A percentile compares a stretch with the other conserved stretches of the same genome.
Evolutionary conservation across 1,140 invertebrate species (phyloP).

Genomic region (Cheumatopsyche charites): DNA sequence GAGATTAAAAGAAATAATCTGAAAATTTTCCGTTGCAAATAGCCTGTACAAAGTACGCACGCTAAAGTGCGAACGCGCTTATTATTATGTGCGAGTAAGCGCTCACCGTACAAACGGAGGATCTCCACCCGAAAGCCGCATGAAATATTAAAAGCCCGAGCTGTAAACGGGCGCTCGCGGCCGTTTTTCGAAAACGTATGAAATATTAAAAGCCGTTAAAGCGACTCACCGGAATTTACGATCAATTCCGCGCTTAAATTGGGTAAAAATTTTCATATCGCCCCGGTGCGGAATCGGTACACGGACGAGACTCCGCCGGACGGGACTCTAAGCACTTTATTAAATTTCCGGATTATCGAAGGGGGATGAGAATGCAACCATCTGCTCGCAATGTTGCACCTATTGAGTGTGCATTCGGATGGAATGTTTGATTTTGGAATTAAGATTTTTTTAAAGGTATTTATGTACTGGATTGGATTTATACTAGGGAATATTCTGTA

Average conservation of each 20-base stretch:
- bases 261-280: slow-evolving; percentile 23
- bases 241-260: slow-evolving; percentile 20
- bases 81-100: too few species aligned
- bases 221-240: slow-evolving; percentile 24
- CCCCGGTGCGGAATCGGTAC: neutral
- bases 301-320: neutral
- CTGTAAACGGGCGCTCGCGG: slow-evolving; percentile 18
- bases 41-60: too few species aligned
- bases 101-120: neutral
- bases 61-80: too few species aligned
- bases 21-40: too few species aligned
- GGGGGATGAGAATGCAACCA: too few species aligned
- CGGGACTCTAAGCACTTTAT: slow-evolving; percentile 6
- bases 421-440: too few species aligned
- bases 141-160: slow-evolving; percentile 18
- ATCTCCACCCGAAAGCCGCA: neutral
- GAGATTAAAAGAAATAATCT: too few species aligned
- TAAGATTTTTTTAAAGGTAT: too few species aligned
- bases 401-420: too few species aligned
- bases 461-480: too few species aligned
- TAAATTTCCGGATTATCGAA: slow-evolving; percentile 21
- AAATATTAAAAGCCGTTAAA: slow-evolving; percentile 26
- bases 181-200: slow-evolving; percentile 18
- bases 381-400: too few species aligned
- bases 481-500: too few species aligned